phyloP scores from a whole-genome alignment of 2,888 invertebrate species.

The Melanargia galathea region DNA sequence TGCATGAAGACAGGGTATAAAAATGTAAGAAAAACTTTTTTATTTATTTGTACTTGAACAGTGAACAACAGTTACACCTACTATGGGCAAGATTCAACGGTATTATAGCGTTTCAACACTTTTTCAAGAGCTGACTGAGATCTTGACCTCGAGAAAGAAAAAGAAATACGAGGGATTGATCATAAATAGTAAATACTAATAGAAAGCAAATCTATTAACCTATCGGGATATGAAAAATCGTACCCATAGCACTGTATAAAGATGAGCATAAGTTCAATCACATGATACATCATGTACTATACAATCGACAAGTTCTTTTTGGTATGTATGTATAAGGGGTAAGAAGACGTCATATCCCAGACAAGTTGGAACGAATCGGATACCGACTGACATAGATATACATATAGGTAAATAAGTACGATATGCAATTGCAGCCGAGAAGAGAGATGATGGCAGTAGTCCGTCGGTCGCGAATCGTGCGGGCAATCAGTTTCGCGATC shows the following conservation, averaged over 20 bases:
- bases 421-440: conserved; percentile 36
- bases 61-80: no score
- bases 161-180: no score
- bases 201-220: no score
- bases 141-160: no score
- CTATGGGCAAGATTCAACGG: not conserved
- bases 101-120: no score
- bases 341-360: not conserved
- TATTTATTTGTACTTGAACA: no score
- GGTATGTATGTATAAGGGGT: not conserved
- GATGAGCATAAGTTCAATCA: no score
- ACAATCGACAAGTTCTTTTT: not conserved
- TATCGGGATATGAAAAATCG: no score
- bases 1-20: not conserved
- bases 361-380: not conserved
- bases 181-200: no score
- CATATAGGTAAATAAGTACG: conserved; percentile 27
- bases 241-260: no score
- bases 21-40: not conserved
- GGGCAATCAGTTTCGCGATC: conserved; percentile 61
- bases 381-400: conserved; percentile 33
- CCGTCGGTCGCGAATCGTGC: conserved; percentile 38
- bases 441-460: conserved; percentile 24
- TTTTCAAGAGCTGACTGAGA: no score
- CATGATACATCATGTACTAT: no score